These are phyloP conservation scores for Portevinia maculata DNA, from an alignment of 2,888 invertebrate species.

Conservation along the genomic window DNA sequence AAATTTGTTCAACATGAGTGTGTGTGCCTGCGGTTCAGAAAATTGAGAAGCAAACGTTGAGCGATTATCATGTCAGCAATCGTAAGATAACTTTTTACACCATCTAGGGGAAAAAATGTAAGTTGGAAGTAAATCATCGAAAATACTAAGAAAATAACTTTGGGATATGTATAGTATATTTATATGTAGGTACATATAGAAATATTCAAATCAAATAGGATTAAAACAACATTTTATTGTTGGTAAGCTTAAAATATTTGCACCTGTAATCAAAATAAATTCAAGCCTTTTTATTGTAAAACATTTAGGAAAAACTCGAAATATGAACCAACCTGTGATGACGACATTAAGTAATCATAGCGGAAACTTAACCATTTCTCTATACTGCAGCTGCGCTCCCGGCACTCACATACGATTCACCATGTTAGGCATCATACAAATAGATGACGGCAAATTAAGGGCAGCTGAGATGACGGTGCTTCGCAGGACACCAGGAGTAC, in stretches of 20 bases:
- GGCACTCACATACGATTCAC: no score
- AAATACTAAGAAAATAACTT: background rate
- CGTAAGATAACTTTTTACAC: conserved; percentile 57
- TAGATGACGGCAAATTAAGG: no score
- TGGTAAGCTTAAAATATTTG: no score
- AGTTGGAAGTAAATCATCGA: background rate
- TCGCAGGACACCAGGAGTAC: no score
- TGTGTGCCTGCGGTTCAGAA: conserved; percentile 6
- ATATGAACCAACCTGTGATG: no score
- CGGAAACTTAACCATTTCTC: no score
- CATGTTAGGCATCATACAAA: no score
- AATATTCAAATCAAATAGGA: conserved; percentile 6
- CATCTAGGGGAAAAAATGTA: background rate
- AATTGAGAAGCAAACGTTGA: conserved; percentile 40
- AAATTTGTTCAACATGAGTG: conserved; percentile 3
- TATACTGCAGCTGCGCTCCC: no score
- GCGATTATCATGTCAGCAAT: conserved; percentile 59
- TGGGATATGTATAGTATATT: conserved; percentile 15
- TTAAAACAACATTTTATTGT: conserved; percentile 11
- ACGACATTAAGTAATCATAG: no score
- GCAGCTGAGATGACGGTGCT: no score
- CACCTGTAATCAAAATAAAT: background rate
- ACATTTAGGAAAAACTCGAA: no score
- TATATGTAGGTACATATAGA: conserved; percentile 9
- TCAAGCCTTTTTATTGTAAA: no score